These are phyloP conservation scores for Beris chalybata DNA, from an alignment of 2,888 invertebrate genomes.

Conservation along the genomic window DNA sequence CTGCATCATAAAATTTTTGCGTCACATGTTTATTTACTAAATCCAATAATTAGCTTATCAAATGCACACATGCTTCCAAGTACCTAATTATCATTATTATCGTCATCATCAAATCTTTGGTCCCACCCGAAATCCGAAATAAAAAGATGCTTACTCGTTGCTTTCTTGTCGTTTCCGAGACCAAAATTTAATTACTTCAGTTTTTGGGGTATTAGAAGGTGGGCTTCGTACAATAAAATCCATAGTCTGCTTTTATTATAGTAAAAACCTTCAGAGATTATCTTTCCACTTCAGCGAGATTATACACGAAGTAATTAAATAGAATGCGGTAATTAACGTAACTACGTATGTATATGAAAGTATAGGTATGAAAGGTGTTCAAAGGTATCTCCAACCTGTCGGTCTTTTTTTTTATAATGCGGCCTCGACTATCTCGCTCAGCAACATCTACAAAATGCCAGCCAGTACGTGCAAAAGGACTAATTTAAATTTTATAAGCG, in stretches of 20 bases:
- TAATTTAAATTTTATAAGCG: constrained; percentile 28
- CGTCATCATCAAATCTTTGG: no score
- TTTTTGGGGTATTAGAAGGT: background rate
- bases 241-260: constrained; percentile 12
- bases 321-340: constrained; percentile 9
- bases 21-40: no score
- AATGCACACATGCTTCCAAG: constrained; percentile 15
- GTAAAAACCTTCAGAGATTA: constrained; percentile 27
- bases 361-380: background rate
- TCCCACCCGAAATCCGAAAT: background rate
- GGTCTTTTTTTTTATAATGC: constrained; percentile 15
- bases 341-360: constrained; percentile 11
- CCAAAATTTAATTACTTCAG: no score
- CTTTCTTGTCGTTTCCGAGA: no score
- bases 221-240: constrained; percentile 7
- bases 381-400: constrained; percentile 8
- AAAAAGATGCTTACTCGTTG: constrained; percentile 7
- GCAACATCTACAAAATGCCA: constrained; percentile 2
- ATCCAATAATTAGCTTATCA: constrained; percentile 7
- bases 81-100: constrained; percentile 10
- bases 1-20: no score
- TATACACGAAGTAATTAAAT: constrained; percentile 34
- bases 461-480: constrained; percentile 6
- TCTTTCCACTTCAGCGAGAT: constrained; percentile 29
- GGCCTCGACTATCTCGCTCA: constrained; percentile 14